These are phyloP conservation scores for Bungarus multicinctus DNA, from an alignment of 2,113 vertebrate species.

Conservation along the genomic window DNA sequence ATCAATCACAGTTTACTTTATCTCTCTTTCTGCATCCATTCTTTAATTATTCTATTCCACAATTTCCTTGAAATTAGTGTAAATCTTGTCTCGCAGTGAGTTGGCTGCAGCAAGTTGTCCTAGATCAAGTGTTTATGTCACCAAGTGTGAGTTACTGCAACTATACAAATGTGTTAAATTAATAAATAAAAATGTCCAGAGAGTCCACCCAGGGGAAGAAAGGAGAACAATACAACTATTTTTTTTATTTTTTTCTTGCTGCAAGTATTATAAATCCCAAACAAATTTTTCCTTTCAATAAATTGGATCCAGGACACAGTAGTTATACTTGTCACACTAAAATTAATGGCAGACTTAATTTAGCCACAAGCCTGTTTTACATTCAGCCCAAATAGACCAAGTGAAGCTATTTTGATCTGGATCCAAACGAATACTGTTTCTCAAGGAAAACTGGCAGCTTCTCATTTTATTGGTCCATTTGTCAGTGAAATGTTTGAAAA, in stretches of 20 bases:
- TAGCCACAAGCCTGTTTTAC: background rate
- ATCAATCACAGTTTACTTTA: background rate
- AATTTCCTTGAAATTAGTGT: background rate
- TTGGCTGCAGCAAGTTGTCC: background rate
- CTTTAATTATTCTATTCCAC: background rate
- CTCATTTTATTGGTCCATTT: background rate
- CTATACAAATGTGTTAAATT: background rate
- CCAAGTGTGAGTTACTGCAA: background rate
- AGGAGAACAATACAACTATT: background rate
- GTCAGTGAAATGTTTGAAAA: background rate
- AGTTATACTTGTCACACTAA: background rate
- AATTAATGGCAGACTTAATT: background rate
- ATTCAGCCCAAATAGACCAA: background rate
- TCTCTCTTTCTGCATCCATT: background rate
- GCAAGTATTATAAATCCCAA: background rate
- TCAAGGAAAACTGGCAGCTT: background rate
- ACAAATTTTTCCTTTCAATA: background rate
- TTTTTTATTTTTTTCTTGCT: background rate
- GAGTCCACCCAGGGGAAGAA: background rate
- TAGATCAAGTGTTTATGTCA: background rate
- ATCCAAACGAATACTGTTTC: background rate
- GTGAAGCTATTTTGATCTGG: background rate
- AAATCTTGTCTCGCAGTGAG: rapidly evolving
- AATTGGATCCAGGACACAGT: background rate
- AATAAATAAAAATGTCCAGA: background rate